Percentiles rank a stretch among this genome's conserved stretches.
Evolutionary conservation across 2,113 vertebrate species (phyloP).

Genomic region (Aythya baeri): DNA sequence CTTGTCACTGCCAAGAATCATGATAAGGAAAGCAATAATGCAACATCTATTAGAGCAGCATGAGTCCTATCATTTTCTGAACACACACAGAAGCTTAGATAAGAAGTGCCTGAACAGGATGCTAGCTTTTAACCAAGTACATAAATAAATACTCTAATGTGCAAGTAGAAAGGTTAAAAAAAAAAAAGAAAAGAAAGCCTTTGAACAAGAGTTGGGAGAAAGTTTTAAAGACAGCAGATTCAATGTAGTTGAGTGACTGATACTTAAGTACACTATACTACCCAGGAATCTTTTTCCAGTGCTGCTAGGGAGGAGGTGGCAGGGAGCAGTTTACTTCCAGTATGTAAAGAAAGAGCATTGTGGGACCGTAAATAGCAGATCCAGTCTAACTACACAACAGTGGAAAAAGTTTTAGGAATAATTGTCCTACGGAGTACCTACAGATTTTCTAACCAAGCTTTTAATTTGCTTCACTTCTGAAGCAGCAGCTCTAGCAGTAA

Average conservation of each 20-base stretch:
- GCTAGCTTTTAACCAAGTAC: neutral
- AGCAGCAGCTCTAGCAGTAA: neutral
- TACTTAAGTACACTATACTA: neutral
- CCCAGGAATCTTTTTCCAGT: neutral
- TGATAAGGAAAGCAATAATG: constrained; percentile 52
- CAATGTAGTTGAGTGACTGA: neutral
- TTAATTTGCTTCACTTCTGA: neutral
- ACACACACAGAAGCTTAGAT: neutral
- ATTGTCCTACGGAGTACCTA: neutral
- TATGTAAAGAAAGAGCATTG: neutral
- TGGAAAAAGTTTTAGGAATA: neutral
- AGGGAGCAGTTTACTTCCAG: neutral
- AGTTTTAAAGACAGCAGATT: neutral
- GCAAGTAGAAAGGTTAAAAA: neutral
- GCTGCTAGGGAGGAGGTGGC: neutral
- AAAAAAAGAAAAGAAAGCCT: neutral
- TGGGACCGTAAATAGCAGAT: neutral
- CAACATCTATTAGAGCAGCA: constrained; percentile 24
- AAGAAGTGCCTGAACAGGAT: neutral
- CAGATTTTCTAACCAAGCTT: neutral
- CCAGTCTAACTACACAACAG: neutral
- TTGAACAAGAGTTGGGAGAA: neutral
- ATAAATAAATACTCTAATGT: constrained; percentile 2
- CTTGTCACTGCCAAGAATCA: constrained; percentile 63
- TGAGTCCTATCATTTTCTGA: neutral